Evolutionary conservation across 1,140 invertebrate species (phyloP).

Genomic region (Caenorhabditis latens): DNA sequence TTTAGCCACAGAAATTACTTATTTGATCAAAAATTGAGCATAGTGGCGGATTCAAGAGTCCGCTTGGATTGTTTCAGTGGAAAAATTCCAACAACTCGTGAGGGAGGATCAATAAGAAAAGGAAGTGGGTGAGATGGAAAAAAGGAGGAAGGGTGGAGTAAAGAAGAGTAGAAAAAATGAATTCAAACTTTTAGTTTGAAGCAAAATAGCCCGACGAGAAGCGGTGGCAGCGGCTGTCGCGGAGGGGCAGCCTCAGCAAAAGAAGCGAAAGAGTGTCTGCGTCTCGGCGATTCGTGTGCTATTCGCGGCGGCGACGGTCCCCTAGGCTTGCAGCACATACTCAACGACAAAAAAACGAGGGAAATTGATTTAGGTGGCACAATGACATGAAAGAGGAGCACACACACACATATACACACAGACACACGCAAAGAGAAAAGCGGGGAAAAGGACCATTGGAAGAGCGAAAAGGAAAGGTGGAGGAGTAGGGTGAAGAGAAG

Average conservation of each 20-base stretch:
- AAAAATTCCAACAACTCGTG: neutral
- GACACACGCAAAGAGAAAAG: neutral
- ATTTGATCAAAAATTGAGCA: too few species aligned
- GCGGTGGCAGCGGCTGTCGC: slow-evolving; percentile 53
- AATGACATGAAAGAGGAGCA: slow-evolving; percentile 53
- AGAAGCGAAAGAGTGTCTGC: slow-evolving; percentile 36
- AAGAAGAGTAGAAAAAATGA: slow-evolving; percentile 51
- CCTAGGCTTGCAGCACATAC: slow-evolving; percentile 53
- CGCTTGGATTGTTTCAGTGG: too few species aligned
- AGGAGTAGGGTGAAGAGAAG: neutral
- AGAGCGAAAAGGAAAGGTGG: slow-evolving; percentile 32
- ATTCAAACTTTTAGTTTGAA: slow-evolving; percentile 56
- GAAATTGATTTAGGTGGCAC: slow-evolving; percentile 56
- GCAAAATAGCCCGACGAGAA: slow-evolving; percentile 51
- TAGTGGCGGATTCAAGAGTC: too few species aligned
- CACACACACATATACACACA: neutral
- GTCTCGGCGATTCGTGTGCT: slow-evolving; percentile 3
- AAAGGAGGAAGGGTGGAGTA: neutral
- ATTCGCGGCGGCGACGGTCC: neutral
- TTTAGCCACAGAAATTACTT: too few species aligned
- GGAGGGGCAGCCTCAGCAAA: neutral
- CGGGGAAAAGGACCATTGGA: slow-evolving; percentile 36
- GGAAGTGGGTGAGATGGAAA: neutral
- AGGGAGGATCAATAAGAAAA: neutral
- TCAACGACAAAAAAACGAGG: slow-evolving; percentile 53